A percentile compares a stretch with the other conserved stretches of the same genome.
Evolutionary conservation across 2,888 invertebrate genomes (phyloP).

Genomic region (Rotaria sp.): DNA sequence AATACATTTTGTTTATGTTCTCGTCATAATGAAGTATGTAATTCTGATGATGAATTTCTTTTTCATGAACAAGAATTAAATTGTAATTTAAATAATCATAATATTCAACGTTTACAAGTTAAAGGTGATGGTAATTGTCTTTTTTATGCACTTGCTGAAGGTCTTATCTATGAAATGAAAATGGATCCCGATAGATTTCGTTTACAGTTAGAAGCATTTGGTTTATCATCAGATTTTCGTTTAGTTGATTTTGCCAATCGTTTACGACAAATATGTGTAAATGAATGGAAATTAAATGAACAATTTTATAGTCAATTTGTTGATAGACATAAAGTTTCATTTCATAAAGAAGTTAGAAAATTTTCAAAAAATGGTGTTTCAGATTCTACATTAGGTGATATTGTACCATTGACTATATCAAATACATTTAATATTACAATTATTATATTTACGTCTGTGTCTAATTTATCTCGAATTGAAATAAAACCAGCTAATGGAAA

Average conservation of each 20-base stretch:
- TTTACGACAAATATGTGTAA: background rate
- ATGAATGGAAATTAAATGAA: background rate
- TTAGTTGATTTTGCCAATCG: background rate
- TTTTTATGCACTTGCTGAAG: background rate
- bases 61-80: background rate
- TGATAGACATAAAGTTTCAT: background rate
- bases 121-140: constrained; percentile 16
- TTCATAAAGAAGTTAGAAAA: constrained; percentile 5
- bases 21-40: background rate
- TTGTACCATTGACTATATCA: background rate
- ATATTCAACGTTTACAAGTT: background rate
- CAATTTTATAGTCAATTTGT: background rate
- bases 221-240: background rate
- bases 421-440: background rate
- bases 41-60: background rate
- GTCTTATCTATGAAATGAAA: background rate
- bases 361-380: constrained; percentile 13
- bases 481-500: background rate
- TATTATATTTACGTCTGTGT: background rate
- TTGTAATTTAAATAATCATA: background rate
- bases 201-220: background rate
- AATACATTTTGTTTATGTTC: no score
- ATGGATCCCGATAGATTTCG: background rate
- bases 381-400: background rate
- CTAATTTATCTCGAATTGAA: background rate